phyloP scores from a whole-genome alignment of 2,797 vertebrate species.

The Protonibea diacanthus region DNA sequence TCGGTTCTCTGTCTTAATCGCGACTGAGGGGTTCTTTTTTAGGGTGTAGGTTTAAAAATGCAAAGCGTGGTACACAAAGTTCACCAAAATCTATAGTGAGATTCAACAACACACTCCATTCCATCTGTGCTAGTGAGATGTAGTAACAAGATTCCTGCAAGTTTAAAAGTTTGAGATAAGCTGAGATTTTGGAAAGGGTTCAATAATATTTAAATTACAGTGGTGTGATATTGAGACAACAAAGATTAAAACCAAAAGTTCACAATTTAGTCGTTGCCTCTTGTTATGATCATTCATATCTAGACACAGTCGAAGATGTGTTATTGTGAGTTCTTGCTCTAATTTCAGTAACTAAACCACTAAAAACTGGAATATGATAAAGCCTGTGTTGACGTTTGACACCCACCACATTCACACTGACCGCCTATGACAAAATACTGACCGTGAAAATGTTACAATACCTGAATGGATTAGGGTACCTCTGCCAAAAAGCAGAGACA shows the following conservation, averaged over 20 bases:
- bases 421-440: neutral
- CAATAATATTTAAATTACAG: neutral
- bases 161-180: neutral
- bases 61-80: neutral
- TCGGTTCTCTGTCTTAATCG: slow-evolving; percentile 46
- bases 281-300: neutral
- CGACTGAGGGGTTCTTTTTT: neutral
- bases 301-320: neutral
- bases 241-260: neutral
- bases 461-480: slow-evolving; percentile 88
- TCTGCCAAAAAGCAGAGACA: slow-evolving; percentile 86
- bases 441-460: slow-evolving; percentile 42
- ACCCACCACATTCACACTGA: neutral
- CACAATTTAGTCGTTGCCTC: neutral
- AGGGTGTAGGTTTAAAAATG: neutral
- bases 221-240: neutral
- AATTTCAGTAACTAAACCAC: neutral
- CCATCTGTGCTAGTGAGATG: neutral
- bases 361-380: neutral
- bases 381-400: neutral
- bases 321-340: neutral
- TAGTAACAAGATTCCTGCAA: neutral
- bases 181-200: neutral
- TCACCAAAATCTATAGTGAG: neutral
- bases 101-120: neutral